These are phyloP conservation scores for Dendrolimus punctatus DNA, from an alignment of 1,140 invertebrate genomes.

Conservation along the genomic window DNA sequence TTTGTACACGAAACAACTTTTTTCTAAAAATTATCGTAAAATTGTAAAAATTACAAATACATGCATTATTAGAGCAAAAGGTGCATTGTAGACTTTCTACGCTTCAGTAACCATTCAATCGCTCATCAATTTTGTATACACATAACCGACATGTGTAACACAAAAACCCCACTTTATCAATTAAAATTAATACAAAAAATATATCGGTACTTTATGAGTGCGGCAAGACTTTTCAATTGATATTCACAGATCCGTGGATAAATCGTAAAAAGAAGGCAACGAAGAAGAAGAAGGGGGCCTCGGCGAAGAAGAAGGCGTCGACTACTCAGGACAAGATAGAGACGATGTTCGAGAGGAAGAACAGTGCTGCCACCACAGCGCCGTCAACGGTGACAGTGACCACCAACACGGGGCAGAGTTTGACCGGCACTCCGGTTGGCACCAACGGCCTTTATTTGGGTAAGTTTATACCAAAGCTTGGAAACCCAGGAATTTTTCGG, in stretches of 20 bases:
- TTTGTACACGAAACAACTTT: too few relatives aligned
- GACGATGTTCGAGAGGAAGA: conserved; percentile 76
- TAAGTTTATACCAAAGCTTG: conserved; percentile 8
- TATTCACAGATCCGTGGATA: conserved; percentile 84
- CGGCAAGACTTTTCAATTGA: conserved; percentile 22
- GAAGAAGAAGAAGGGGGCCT: conserved; percentile 78
- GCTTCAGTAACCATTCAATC: too few relatives aligned
- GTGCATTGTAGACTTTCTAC: too few relatives aligned
- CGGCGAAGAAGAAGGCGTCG: conserved; percentile 75
- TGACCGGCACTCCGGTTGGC: conserved; percentile 60
- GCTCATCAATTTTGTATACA: too few relatives aligned
- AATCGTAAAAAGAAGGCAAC: conserved; percentile 80
- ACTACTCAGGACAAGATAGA: conserved; percentile 86
- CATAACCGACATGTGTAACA: too few relatives aligned
- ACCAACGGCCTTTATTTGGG: conserved; percentile 65
- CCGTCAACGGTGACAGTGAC: conserved; percentile 37
- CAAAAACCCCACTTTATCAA: too few relatives aligned
- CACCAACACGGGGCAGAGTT: conserved; percentile 30
- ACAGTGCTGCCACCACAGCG: conserved; percentile 17
- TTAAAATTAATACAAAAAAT: too few relatives aligned
- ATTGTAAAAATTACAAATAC: too few relatives aligned
- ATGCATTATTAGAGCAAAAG: too few relatives aligned
- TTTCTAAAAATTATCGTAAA: too few relatives aligned
- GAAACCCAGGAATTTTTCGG: too few relatives aligned
- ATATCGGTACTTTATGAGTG: too few relatives aligned